Conservation (phyloP, 2,888 invertebrate species). For the Drosophila mettleri region DNA sequence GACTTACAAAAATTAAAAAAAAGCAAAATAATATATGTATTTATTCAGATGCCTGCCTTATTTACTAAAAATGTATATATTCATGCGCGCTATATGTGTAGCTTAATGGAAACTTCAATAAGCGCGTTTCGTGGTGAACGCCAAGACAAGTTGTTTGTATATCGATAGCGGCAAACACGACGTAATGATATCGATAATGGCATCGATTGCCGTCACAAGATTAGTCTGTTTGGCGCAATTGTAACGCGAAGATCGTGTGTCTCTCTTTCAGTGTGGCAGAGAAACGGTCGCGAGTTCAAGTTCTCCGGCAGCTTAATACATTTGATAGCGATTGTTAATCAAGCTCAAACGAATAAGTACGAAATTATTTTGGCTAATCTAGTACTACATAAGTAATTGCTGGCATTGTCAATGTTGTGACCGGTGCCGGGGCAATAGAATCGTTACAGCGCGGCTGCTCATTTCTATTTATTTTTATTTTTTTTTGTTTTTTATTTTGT, state of each 20-base stretch:
- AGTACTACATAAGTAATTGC: conserved; percentile 35
- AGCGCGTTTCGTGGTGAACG: conserved; percentile 28
- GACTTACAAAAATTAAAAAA: background rate
- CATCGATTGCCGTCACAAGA: conserved; percentile 41
- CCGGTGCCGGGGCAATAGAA: conserved; percentile 19
- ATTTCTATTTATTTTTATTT: background rate
- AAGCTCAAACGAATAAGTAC: conserved; percentile 49
- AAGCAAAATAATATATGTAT: too few species aligned
- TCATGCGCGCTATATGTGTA: background rate
- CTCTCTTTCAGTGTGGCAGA: conserved; percentile 33
- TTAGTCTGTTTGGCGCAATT: conserved; percentile 66
- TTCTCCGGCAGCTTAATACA: conserved; percentile 44
- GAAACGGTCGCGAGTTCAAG: conserved; percentile 59
- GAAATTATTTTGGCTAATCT: conserved; percentile 49
- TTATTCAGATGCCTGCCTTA: too few species aligned
- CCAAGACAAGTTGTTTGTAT: background rate
- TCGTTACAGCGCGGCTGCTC: conserved; percentile 12
- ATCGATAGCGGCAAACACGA: conserved; percentile 23
- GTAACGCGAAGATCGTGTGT: conserved; percentile 55
- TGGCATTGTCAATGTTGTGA: conserved; percentile 13
- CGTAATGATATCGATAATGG: conserved; percentile 31
- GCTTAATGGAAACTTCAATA: background rate
- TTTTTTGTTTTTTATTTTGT: conserved; percentile 8
- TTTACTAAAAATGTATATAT: background rate
- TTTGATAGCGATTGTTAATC: conserved; percentile 39